Conservation (phyloP, 2,797 vertebrate species). For the Taeniopygia guttata region DNA sequence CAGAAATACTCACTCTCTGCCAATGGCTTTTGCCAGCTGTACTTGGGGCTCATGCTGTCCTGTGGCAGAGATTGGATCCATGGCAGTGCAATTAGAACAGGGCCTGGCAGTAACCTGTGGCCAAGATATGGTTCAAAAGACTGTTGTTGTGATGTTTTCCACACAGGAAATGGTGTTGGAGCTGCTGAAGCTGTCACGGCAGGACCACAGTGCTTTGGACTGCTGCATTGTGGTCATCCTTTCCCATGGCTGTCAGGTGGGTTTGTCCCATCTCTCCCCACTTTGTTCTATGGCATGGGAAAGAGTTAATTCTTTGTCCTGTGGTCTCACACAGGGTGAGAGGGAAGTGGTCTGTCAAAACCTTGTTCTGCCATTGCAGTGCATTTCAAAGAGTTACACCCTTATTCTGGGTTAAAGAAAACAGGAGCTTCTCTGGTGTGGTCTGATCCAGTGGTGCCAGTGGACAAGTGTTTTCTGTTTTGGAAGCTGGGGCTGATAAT, state of each 20-base stretch:
- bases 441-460: not conserved
- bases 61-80: fast-evolving
- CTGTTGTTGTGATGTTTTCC: not conserved
- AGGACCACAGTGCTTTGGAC: conserved; percentile 82
- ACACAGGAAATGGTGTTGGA: conserved; percentile 79
- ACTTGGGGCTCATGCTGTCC: fast-evolving
- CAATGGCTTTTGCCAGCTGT: not conserved
- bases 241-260: conserved; percentile 93
- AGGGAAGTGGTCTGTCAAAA: not conserved
- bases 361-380: fast-evolving
- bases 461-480: fast-evolving
- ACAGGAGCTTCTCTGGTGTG: not conserved
- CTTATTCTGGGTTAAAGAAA: not conserved
- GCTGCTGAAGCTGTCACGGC: conserved; percentile 74
- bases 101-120: not conserved
- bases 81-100: not conserved
- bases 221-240: conserved; percentile 92
- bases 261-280: not conserved
- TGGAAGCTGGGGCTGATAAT: fast-evolving
- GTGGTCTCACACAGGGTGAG: not conserved
- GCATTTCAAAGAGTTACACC: fast-evolving
- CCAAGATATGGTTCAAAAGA: fast-evolving
- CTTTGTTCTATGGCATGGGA: fast-evolving
- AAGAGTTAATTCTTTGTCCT: not conserved
- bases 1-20: not conserved